A percentile compares a stretch with the other conserved stretches of the same genome.
phyloP scores from a whole-genome alignment of 2,888 invertebrate genomes.

The Tortricodes alternella region DNA sequence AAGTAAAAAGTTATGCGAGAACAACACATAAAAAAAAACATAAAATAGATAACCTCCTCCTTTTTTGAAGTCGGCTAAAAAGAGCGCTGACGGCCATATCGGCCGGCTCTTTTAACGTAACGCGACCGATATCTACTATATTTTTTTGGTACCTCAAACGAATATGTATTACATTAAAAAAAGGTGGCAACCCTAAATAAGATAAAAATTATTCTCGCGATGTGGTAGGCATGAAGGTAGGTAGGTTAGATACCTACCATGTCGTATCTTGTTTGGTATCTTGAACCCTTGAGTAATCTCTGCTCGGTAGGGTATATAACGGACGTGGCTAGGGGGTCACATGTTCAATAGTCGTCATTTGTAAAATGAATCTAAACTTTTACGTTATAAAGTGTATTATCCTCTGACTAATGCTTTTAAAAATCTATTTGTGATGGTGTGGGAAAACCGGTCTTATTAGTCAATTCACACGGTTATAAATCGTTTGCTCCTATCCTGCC shows the following conservation, averaged over 20 bases:
- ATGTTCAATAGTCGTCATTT: conserved; percentile 29
- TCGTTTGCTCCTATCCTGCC: conserved; percentile 52
- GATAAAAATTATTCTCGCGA: too few relatives aligned
- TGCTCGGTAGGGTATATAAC: conserved; percentile 64
- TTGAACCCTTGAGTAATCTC: conserved; percentile 52
- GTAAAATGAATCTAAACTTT: conserved; percentile 33
- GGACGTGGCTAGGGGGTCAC: conserved; percentile 52
- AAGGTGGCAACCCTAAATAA: too few relatives aligned
- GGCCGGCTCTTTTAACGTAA: too few relatives aligned
- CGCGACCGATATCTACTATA: too few relatives aligned
- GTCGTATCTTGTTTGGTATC: conserved; percentile 21
- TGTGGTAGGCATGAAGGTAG: too few relatives aligned
- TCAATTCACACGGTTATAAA: conserved; percentile 63
- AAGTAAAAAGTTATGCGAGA: too few relatives aligned
- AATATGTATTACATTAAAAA: too few relatives aligned
- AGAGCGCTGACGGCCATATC: too few relatives aligned
- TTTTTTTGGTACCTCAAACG: too few relatives aligned
- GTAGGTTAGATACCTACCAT: background rate
- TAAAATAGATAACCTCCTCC: too few relatives aligned
- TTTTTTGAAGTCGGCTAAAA: too few relatives aligned
- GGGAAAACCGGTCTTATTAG: conserved; percentile 68
- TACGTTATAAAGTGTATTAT: conserved; percentile 56
- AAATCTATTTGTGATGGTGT: conserved; percentile 47
- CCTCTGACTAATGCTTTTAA: conserved; percentile 39
- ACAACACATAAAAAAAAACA: too few relatives aligned